Conservation (phyloP, 2,888 invertebrate species). For the Dyspetes luteomarginatus region DNA sequence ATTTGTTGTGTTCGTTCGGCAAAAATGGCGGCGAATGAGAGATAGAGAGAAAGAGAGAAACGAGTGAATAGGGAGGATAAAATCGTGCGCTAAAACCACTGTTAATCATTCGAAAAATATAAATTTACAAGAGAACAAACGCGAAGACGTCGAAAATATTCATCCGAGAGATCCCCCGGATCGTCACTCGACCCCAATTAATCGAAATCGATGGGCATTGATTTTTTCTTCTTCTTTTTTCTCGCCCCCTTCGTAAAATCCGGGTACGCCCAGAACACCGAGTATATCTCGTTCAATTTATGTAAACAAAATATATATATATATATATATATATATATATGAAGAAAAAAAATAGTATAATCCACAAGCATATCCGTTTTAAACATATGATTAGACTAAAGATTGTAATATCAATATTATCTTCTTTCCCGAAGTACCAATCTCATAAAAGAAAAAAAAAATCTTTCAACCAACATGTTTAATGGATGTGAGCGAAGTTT, state of each 20-base stretch:
- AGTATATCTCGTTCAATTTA: constrained; percentile 47
- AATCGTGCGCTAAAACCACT: constrained; percentile 34
- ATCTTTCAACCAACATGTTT: constrained; percentile 18
- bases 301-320: constrained; percentile 18
- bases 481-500: constrained; percentile 44
- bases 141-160: constrained; percentile 15
- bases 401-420: constrained; percentile 60
- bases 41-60: constrained; percentile 34
- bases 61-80: constrained; percentile 43
- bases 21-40: constrained; percentile 44
- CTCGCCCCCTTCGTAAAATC: constrained; percentile 37
- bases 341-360: constrained; percentile 59
- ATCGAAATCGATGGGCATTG: constrained; percentile 63
- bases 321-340: constrained; percentile 25
- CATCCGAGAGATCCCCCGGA: constrained; percentile 36
- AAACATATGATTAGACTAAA: constrained; percentile 79
- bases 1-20: constrained; percentile 56
- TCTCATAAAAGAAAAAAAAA: constrained; percentile 36
- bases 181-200: constrained; percentile 20
- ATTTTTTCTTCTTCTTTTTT: constrained; percentile 24
- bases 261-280: constrained; percentile 59
- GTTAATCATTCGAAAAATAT: constrained; percentile 29
- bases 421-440: constrained; percentile 56
- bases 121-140: constrained; percentile 9
- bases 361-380: constrained; percentile 80